Conservation (phyloP, 2,888 invertebrate genomes). For the Zelleria hepariella region DNA sequence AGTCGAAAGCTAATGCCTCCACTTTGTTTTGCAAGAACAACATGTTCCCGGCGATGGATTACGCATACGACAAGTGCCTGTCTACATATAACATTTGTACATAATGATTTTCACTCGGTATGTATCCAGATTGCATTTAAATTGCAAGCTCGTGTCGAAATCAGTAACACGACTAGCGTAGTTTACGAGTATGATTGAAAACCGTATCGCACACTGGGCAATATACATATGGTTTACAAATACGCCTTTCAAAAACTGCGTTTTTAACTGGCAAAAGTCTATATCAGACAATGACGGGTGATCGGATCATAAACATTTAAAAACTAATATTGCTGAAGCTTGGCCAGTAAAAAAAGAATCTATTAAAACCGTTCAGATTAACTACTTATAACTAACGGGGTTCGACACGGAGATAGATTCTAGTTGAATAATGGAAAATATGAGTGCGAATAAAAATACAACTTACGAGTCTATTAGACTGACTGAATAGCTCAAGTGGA, state of each 20-base stretch:
- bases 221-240: background rate
- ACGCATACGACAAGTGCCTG: slow-evolving; percentile 26
- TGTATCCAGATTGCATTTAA: background rate
- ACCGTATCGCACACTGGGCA: background rate
- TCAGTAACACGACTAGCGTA: background rate
- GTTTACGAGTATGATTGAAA: background rate
- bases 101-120: slow-evolving; percentile 4
- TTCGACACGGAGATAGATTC: background rate
- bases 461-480: too few species aligned
- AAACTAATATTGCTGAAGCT: background rate
- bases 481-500: background rate
- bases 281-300: too few species aligned
- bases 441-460: background rate
- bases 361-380: background rate
- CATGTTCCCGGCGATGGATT: slow-evolving; percentile 25
- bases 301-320: background rate
- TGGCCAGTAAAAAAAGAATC: background rate
- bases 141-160: background rate
- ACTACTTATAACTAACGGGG: background rate
- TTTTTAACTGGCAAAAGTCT: too few species aligned
- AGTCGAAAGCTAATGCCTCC: slow-evolving; percentile 41
- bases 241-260: background rate
- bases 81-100: background rate
- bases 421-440: background rate
- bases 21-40: slow-evolving; percentile 47